Percentiles rank a stretch among this genome's conserved stretches.
phyloP scores from a whole-genome alignment of 37 sponge, comb jelly and placozoan species.

The Cladorhizidae sp. region DNA sequence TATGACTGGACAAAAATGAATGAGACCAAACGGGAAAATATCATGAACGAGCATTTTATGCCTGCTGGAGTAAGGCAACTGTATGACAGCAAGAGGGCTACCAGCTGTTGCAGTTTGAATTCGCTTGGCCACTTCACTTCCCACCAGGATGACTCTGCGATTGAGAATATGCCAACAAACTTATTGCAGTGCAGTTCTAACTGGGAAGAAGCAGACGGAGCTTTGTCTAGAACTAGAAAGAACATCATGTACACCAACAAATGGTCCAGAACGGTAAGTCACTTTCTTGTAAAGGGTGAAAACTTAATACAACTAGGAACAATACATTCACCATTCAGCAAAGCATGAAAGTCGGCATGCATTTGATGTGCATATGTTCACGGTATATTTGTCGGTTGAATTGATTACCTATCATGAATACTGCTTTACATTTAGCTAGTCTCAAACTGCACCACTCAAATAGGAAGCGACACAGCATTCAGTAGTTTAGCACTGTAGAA shows the following conservation, averaged over 20 bases:
- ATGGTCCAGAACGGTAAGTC: not conserved
- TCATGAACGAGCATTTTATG: constrained; percentile 73
- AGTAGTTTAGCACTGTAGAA: no score
- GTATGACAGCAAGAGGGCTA: constrained; percentile 6
- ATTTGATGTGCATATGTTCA: no score
- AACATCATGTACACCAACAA: not conserved
- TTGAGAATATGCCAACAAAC: constrained; percentile 8
- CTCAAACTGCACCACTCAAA: no score
- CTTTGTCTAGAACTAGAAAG: not conserved
- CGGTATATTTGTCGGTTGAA: no score
- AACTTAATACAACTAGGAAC: no score
- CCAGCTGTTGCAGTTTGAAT: constrained; percentile 13
- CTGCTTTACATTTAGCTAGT: no score
- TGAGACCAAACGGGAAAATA: constrained; percentile 42
- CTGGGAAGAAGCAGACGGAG: constrained; percentile 8
- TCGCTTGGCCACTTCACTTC: not conserved
- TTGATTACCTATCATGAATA: no score
- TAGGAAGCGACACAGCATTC: no score
- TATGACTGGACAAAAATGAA: constrained; percentile 54
- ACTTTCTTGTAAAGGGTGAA: no score
- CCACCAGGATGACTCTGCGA: not conserved
- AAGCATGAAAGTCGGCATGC: no score
- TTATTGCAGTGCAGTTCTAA: constrained; percentile 15
- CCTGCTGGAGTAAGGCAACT: constrained; percentile 41
- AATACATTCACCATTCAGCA: no score